Base-by-base conservation (phyloP, 2,888 invertebrate species). In the Apomyelois bistriatella region DNA sequence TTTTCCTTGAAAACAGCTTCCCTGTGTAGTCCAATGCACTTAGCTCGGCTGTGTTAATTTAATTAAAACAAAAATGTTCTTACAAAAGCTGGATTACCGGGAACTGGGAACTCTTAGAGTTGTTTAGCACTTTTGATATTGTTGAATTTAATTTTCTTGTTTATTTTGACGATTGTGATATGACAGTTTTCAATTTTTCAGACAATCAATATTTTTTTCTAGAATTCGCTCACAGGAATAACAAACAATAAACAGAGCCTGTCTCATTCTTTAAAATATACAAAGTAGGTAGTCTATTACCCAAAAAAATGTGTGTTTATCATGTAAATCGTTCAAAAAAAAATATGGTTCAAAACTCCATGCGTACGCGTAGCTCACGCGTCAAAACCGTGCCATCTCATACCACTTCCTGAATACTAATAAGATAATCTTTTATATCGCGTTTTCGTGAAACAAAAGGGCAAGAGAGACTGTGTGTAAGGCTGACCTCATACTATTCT, bases 371-470 rank as follows among this genome's bases (percentile, higher is more conserved):
- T 76, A 76, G 79, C 76, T 77, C 83, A 81, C 71, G 70, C 60
- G 53, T 73, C 70, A 71, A 69, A 69, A 70, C 72, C 70, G 70
- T 72, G 77, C 73, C 72, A 79, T 77, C 77, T 78, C 48, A 54
- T 58, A 3, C 62, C 76, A 76, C 75, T 64, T 62, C 70, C 70
- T 69, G 89, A 87, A 90, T 90, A 89, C 87, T 89, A 90, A 90
- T 87, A 85, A 85, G 84, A 83, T 88, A 85, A 89, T 87, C 88
- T 89, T 87, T 88, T 87, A 86, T 84, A 88, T 87, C 85, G 80
- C 82, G 80, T 84, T 85, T 81, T 85, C 79, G 79, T 85, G 81
- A 87, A 88, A 89, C 89, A 88, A 88, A 87, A 78, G 78, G 74
- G 74, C 82, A 79, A 75, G 72, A 79, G 79, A 80, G 9, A 15